phyloP scores from a whole-genome alignment of 2,113 vertebrate genomes.

The Grallaria varia region DNA sequence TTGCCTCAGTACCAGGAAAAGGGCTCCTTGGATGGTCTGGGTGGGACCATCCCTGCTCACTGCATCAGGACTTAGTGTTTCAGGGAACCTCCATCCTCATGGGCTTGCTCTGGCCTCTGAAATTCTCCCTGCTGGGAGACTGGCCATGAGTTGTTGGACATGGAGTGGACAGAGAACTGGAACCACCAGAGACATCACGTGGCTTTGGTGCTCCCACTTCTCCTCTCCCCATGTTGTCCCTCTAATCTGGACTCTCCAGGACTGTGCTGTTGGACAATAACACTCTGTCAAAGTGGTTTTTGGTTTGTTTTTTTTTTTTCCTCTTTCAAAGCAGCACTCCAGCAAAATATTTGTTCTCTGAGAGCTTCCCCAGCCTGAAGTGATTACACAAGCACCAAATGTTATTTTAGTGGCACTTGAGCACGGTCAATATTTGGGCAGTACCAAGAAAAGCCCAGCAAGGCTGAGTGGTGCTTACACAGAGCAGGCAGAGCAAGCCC shows the following conservation, averaged over 20 bases:
- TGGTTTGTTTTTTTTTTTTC: too few relatives aligned
- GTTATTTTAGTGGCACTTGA: not conserved
- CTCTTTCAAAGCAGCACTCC: not conserved
- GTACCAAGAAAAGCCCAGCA: not conserved
- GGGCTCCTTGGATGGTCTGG: not conserved
- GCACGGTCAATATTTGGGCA: constrained; percentile 40
- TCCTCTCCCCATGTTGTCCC: not conserved
- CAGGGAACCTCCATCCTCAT: not conserved
- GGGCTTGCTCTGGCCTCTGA: not conserved
- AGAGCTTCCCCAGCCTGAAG: not conserved
- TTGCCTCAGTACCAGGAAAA: not conserved
- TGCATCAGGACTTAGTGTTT: not conserved
- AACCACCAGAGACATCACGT: not conserved
- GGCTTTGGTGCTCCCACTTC: not conserved
- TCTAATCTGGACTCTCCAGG: not conserved
- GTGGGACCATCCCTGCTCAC: not conserved
- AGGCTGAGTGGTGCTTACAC: not conserved
- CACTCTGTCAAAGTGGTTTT: not conserved
- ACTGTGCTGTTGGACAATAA: not conserved
- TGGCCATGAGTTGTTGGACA: not conserved
- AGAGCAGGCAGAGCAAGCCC: not conserved
- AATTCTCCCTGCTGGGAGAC: not conserved
- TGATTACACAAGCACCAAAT: not conserved
- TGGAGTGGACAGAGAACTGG: accelerated
- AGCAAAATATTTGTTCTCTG: not conserved